phyloP scores from a whole-genome alignment of 2,888 invertebrate genomes.

The Subacronicta megacephala region DNA sequence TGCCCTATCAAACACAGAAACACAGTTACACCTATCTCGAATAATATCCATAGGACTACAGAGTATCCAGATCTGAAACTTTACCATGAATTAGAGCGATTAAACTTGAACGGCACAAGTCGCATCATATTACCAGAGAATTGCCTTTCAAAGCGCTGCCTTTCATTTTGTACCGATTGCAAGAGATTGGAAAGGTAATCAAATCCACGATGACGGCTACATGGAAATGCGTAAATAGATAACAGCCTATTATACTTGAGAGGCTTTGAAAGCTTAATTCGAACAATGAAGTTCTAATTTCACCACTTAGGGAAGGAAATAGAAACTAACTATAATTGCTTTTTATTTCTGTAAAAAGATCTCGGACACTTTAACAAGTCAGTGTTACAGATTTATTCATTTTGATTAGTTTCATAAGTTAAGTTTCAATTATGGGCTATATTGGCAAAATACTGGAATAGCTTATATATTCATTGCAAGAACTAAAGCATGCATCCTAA shows the following conservation, averaged over 20 bases:
- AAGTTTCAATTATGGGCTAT: too few species aligned
- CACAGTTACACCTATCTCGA: not conserved
- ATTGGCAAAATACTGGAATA: too few species aligned
- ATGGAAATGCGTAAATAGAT: conserved; percentile 53
- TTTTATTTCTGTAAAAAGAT: too few species aligned
- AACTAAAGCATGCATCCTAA: too few species aligned
- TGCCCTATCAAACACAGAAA: not conserved
- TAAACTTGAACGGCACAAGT: conserved; percentile 55
- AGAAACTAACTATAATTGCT: too few species aligned
- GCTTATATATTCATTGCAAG: too few species aligned
- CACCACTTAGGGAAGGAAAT: conserved; percentile 1
- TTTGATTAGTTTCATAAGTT: too few species aligned
- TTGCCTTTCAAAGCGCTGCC: conserved; percentile 52
- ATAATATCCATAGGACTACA: not conserved
- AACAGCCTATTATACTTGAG: conserved; percentile 26
- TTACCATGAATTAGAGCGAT: conserved; percentile 61
- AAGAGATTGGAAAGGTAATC: conserved; percentile 74
- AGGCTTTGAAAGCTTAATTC: conserved; percentile 23
- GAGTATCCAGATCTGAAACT: conserved; percentile 29
- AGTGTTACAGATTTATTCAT: too few species aligned
- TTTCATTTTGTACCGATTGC: conserved; percentile 67
- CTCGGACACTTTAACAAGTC: too few species aligned
- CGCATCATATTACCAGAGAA: conserved; percentile 53
- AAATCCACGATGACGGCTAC: conserved; percentile 61
- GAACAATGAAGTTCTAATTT: conserved; percentile 34